Evolutionary conservation across 2,888 invertebrate genomes (phyloP).

Genomic region (Pyrocoelia pectoralis): DNA sequence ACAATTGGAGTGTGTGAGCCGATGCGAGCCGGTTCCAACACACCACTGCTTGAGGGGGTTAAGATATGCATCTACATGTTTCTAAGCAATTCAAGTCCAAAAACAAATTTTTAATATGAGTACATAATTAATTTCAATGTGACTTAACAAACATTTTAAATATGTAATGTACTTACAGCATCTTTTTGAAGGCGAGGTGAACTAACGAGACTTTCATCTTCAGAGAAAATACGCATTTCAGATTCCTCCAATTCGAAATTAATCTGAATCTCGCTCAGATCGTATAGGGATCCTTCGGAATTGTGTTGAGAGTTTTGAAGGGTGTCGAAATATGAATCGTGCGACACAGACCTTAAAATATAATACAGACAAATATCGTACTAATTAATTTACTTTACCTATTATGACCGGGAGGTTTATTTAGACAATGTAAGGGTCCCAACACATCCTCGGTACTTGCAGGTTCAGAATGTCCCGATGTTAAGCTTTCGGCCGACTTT

Average conservation of each 20-base stretch:
- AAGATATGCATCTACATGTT: too few relatives aligned
- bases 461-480: slow-evolving; percentile 60
- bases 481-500: slow-evolving; percentile 75
- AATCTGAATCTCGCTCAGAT: slow-evolving; percentile 84
- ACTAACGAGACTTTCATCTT: slow-evolving; percentile 77
- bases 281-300: slow-evolving; percentile 63
- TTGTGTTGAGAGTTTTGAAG: slow-evolving; percentile 66
- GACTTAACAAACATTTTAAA: too few relatives aligned
- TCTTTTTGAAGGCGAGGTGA: slow-evolving; percentile 64
- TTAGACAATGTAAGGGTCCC: slow-evolving; percentile 58
- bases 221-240: slow-evolving; percentile 89
- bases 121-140: too few relatives aligned
- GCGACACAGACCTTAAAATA: slow-evolving; percentile 76
- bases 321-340: slow-evolving; percentile 93
- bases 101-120: too few relatives aligned
- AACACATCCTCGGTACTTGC: slow-evolving; percentile 54
- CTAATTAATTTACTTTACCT: slow-evolving; percentile 46
- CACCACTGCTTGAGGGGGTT: too few relatives aligned
- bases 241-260: slow-evolving; percentile 86
- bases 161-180: slow-evolving; percentile 51
- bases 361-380: not conserved
- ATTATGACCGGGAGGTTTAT: slow-evolving; percentile 64
- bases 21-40: too few relatives aligned
- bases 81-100: too few relatives aligned
- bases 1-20: too few relatives aligned